Evolutionary conservation across 2,888 invertebrate genomes (phyloP).

Genomic region (Actias luna): DNA sequence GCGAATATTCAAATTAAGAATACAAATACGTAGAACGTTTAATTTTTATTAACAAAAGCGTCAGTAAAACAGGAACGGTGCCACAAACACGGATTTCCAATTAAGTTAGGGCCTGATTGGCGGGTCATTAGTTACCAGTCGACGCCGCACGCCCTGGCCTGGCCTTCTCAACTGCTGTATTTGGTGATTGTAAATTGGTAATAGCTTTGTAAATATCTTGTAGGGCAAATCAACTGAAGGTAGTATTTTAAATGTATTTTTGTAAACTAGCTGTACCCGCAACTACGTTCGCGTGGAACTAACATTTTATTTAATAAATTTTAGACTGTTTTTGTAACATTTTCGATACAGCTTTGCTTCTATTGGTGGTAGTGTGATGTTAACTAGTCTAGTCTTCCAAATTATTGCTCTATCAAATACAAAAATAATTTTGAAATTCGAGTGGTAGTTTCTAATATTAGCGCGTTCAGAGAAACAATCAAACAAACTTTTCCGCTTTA

Average conservation of each 20-base stretch:
- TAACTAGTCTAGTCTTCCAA: too few relatives aligned
- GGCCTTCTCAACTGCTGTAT: constrained; percentile 28
- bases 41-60: constrained; percentile 77
- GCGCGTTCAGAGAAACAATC: too few relatives aligned
- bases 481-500: too few relatives aligned
- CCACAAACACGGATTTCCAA: constrained; percentile 81
- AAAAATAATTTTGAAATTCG: too few relatives aligned
- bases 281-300: too few relatives aligned
- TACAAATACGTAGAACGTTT: constrained; percentile 48
- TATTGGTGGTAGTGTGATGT: too few relatives aligned
- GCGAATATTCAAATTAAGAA: constrained; percentile 46
- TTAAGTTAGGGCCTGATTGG: constrained; percentile 80
- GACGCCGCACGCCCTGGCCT: constrained; percentile 65
- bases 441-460: too few relatives aligned
- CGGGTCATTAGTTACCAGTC: constrained; percentile 80
- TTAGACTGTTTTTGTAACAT: too few relatives aligned
- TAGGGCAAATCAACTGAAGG: constrained; percentile 7
- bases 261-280: neutral
- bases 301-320: too few relatives aligned
- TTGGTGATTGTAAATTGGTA: constrained; percentile 38
- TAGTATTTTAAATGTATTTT: neutral
- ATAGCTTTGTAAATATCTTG: constrained; percentile 34
- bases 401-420: too few relatives aligned
- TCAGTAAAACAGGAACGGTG: constrained; percentile 64
- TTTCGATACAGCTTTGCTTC: too few relatives aligned